A percentile compares a stretch with the other conserved stretches of the same genome.
Evolutionary conservation across 2,113 vertebrate species (phyloP).

Genomic region (Silurus asotus): DNA sequence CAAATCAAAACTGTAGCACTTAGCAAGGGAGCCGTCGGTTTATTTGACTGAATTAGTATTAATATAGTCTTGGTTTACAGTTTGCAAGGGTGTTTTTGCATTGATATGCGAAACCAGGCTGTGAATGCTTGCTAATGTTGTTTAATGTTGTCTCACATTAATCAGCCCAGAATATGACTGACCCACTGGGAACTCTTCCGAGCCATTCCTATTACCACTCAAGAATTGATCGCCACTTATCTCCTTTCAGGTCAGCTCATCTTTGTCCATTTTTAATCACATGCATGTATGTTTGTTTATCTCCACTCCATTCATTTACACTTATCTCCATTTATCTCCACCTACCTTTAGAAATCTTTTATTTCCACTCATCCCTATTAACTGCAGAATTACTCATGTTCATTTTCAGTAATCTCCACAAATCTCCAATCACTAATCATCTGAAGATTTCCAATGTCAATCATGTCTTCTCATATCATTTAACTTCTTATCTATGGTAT

Average conservation of each 20-base stretch:
- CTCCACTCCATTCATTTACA: background rate
- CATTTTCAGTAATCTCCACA: background rate
- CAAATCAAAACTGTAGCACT: conserved; percentile 2
- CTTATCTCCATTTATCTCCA: background rate
- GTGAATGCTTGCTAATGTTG: background rate
- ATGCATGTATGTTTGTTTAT: background rate
- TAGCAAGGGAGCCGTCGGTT: background rate
- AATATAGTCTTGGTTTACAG: background rate
- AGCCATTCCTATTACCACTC: background rate
- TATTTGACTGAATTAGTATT: background rate
- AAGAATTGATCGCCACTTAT: background rate
- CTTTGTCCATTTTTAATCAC: background rate
- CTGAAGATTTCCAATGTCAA: too few species aligned
- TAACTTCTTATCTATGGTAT: too few species aligned
- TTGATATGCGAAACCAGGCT: background rate
- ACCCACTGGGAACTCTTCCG: background rate
- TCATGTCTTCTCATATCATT: too few species aligned
- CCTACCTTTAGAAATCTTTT: too few species aligned
- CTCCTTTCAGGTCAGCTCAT: conserved; percentile 1
- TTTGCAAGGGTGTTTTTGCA: background rate
- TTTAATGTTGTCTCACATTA: conserved; percentile 17
- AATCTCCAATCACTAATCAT: background rate
- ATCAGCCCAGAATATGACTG: background rate
- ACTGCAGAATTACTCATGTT: background rate
- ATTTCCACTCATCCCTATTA: background rate